Evolutionary conservation across 2,797 vertebrate genomes (phyloP).

Genomic region (Masticophis lateralis): DNA sequence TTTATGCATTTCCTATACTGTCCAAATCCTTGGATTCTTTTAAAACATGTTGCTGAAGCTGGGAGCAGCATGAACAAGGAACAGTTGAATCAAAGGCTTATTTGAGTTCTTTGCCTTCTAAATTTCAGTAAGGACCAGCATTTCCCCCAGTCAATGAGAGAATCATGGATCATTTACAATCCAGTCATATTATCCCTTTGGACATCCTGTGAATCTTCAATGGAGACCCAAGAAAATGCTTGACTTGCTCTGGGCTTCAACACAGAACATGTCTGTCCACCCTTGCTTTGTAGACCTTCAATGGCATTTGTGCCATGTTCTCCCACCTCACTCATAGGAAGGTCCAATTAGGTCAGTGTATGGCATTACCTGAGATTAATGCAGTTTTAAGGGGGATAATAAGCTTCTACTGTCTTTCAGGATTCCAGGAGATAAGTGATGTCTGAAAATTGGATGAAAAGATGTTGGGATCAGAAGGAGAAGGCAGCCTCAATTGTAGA

Average conservation of each 20-base stretch:
- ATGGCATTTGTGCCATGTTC: not conserved
- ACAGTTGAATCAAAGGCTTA: not conserved
- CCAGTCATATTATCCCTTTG: not conserved
- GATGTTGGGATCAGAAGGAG: not conserved
- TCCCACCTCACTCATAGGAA: not conserved
- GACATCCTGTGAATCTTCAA: not conserved
- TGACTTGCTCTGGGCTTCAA: not conserved
- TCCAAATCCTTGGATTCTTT: not conserved
- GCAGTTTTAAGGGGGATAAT: not conserved
- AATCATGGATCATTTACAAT: not conserved
- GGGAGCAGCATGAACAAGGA: not conserved
- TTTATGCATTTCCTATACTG: not conserved
- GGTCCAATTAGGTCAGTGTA: not conserved
- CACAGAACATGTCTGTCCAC: not conserved
- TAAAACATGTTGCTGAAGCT: not conserved
- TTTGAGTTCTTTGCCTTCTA: not conserved
- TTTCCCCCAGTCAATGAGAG: not conserved
- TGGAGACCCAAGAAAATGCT: not conserved
- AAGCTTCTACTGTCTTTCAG: not conserved
- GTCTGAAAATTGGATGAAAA: not conserved
- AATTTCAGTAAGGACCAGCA: not conserved
- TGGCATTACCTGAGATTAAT: not conserved
- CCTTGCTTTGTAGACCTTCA: not conserved
- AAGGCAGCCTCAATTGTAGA: not conserved
- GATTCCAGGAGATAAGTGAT: not conserved